Percentiles rank a stretch among this genome's conserved stretches.
Evolutionary conservation across 2,797 vertebrate species (phyloP).

Genomic region (Miichthys miiuy): DNA sequence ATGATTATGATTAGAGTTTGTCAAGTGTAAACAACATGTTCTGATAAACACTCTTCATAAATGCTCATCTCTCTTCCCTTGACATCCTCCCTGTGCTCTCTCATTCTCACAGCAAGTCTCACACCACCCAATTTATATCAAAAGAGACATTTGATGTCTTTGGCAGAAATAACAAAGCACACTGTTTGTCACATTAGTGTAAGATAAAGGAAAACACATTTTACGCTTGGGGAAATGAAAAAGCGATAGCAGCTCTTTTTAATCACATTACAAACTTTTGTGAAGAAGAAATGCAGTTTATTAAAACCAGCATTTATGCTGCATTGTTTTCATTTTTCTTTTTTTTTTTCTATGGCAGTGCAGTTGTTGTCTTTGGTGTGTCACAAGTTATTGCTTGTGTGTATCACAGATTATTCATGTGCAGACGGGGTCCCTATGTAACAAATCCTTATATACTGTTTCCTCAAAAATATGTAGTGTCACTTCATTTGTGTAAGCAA

Average conservation of each 20-base stretch:
- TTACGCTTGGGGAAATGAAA: constrained; percentile 67
- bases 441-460: constrained; percentile 22
- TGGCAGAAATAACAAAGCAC: constrained; percentile 69
- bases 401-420: constrained; percentile 6
- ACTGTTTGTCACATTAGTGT: constrained; percentile 72
- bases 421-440: constrained; percentile 23
- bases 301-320: constrained; percentile 40
- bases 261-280: constrained; percentile 58
- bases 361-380: constrained; percentile 39
- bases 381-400: constrained; percentile 20
- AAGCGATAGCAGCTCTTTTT: constrained; percentile 40
- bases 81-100: constrained; percentile 33
- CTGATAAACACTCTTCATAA: constrained; percentile 67
- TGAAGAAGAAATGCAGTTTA: constrained; percentile 53
- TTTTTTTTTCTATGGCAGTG: neutral
- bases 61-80: constrained; percentile 63
- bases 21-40: constrained; percentile 76
- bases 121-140: constrained; percentile 66
- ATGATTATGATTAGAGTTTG: constrained; percentile 70
- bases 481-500: constrained; percentile 60
- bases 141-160: constrained; percentile 75
- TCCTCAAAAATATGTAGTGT: constrained; percentile 47
- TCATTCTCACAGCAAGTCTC: constrained; percentile 35
- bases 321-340: neutral
- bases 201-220: constrained; percentile 66